These are phyloP conservation scores for Tinamus guttatus DNA, from an alignment of 2,113 vertebrate genomes.

Conservation along the genomic window DNA sequence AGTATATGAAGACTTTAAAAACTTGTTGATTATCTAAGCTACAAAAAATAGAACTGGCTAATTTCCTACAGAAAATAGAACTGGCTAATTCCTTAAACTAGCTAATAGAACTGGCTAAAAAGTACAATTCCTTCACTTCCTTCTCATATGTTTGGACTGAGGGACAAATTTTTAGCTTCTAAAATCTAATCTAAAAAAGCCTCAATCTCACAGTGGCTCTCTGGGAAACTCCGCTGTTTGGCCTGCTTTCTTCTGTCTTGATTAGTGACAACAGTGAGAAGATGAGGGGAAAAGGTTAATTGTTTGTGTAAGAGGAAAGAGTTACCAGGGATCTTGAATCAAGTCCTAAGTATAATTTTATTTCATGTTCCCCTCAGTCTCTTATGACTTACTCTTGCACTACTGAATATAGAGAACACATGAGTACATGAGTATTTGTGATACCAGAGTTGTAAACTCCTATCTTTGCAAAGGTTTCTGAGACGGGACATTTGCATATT, in stretches of 20 bases:
- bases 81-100: background rate
- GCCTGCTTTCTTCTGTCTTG: background rate
- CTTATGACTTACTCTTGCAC: conserved; percentile 12
- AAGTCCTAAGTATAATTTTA: conserved; percentile 2
- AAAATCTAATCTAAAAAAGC: background rate
- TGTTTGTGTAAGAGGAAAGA: background rate
- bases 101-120: background rate
- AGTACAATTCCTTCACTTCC: background rate
- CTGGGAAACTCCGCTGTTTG: background rate
- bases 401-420: background rate
- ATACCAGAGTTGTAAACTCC: background rate
- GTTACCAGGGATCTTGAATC: background rate
- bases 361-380: background rate
- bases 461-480: background rate
- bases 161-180: background rate
- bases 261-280: background rate
- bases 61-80: background rate
- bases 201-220: background rate
- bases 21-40: background rate
- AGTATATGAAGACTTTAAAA: background rate
- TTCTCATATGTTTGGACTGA: background rate
- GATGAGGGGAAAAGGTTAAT: background rate
- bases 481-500: background rate
- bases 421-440: background rate
- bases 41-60: background rate